Evolutionary conservation across 2,797 vertebrate genomes (phyloP), one percentile per base, ranked within the genome.

Genomic region (Vultur gryphus): DNA sequence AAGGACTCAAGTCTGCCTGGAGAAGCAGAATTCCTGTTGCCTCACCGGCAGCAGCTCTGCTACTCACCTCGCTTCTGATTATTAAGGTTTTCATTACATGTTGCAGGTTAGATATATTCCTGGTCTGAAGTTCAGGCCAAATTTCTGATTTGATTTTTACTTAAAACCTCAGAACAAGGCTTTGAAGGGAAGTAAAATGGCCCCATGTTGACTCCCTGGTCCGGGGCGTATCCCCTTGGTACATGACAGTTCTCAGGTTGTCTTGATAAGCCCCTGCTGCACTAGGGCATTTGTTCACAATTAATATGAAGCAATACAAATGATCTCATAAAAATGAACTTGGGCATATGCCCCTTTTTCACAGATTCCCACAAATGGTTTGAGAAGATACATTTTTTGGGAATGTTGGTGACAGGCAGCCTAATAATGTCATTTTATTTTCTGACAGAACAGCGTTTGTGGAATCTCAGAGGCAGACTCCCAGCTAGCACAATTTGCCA

Each of bases 191-290:
- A 46, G 10, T 51, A 43, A 79, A 82, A 65, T 39, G 11, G 25
- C 8, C 49, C 49, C 65, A 54, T 26, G 28, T 33, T 81, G 69
- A 23, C 61, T 70, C 41, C 12, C 19, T 65, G 16, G 19, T 64
- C 7, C 0, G 2, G 61, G 11, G 4, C 0, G 0, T 76, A 41
- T 61, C 21, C 17, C 39, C 29, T 43, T 77, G 26, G 33, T 43
- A 20, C 13, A 10, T 46, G 35, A 39, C 2, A 10, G 39, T 64
- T 92, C 57, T 33, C 46, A 67, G 37, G 12, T 26, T 59, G 43
- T 72, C 57, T 57, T 80, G 46, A 37, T 77, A 35, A 65, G 9
- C 10, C 46, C 11, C 16, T 43, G 17, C 19, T 57, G 8, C 31
- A 2, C 0, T 3, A 33, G 29, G 49, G 7, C 23, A 52, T 55